Evolutionary conservation across 1,140 invertebrate species (phyloP).

Genomic region (Temnothorax nylanderi): DNA sequence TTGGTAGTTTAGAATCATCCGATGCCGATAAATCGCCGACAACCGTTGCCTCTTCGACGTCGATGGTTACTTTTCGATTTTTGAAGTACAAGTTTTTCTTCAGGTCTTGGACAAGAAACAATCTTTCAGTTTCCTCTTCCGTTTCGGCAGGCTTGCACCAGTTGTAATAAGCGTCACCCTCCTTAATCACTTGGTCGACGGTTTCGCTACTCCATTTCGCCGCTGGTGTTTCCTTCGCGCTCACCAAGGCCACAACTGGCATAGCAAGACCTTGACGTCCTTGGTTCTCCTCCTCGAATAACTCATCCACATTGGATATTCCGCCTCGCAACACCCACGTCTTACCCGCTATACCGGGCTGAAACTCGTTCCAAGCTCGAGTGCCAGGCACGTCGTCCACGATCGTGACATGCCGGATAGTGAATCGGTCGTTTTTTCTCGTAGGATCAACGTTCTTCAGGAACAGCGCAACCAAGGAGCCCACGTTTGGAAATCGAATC

Average conservation of each 20-base stretch:
- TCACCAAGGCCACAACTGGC: slow-evolving; percentile 74
- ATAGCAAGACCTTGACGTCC: slow-evolving; percentile 80
- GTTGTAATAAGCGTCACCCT: slow-evolving; percentile 79
- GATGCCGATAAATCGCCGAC: slow-evolving; percentile 65
- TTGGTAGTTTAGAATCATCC: slow-evolving; percentile 49
- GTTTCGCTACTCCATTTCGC: slow-evolving; percentile 73
- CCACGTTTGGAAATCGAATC: slow-evolving; percentile 73
- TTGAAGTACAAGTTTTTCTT: slow-evolving; percentile 78
- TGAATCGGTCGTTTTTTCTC: slow-evolving; percentile 79
- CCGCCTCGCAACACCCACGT: slow-evolving; percentile 79
- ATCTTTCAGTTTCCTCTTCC: slow-evolving; percentile 59
- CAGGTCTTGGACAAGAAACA: slow-evolving; percentile 66
- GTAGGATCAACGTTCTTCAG: slow-evolving; percentile 73
- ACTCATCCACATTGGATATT: slow-evolving; percentile 74
- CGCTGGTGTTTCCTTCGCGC: slow-evolving; percentile 70
- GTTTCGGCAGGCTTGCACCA: slow-evolving; percentile 72
- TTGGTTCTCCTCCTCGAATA: slow-evolving; percentile 75
- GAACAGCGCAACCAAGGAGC: slow-evolving; percentile 66
- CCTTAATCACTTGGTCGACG: slow-evolving; percentile 72
- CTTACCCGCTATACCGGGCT: slow-evolving; percentile 72
- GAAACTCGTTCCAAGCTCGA: slow-evolving; percentile 78
- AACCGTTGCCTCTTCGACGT: slow-evolving; percentile 75
- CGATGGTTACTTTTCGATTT: slow-evolving; percentile 75
- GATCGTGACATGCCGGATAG: slow-evolving; percentile 73
- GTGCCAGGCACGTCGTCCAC: slow-evolving; percentile 77